Evolutionary conservation across 1,140 invertebrate species (phyloP).

Genomic region (Himalopsyche phryganea): DNA sequence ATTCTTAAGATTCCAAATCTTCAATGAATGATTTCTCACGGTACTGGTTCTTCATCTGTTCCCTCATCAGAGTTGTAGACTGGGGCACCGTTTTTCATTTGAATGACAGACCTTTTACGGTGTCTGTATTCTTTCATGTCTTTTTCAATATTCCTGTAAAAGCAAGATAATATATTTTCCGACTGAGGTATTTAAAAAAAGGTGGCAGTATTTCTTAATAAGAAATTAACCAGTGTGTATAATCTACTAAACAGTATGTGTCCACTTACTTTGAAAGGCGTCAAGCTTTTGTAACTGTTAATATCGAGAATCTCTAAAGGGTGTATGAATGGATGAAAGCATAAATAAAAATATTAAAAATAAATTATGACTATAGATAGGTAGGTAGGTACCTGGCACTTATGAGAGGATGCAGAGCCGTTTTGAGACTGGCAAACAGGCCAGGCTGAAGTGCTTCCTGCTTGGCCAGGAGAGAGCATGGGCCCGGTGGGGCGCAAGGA

Average conservation of each 20-base stretch:
- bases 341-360: too few species aligned
- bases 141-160: slow-evolving; percentile 46
- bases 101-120: slow-evolving; percentile 52
- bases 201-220: too few species aligned
- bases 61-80: slow-evolving; percentile 52
- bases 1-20: too few species aligned
- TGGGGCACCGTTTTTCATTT: slow-evolving; percentile 52
- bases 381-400: slow-evolving; percentile 59
- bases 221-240: too few species aligned
- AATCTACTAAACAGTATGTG: too few species aligned
- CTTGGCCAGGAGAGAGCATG: slow-evolving; percentile 52
- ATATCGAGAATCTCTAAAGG: too few species aligned
- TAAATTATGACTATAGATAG: too few species aligned
- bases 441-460: slow-evolving; percentile 67
- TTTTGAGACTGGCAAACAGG: slow-evolving; percentile 62
- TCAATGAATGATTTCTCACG: slow-evolving; percentile 35
- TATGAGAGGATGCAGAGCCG: slow-evolving; percentile 66
- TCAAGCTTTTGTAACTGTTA: too few species aligned
- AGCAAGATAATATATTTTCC: not conserved
- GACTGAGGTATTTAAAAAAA: too few species aligned
- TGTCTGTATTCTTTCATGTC: slow-evolving; percentile 49
- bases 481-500: slow-evolving; percentile 19
- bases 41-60: slow-evolving; percentile 49
- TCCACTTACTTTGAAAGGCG: too few species aligned
- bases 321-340: too few species aligned